phyloP scores from a whole-genome alignment of 1,140 invertebrate species.

The Drosophila kanapiae region DNA sequence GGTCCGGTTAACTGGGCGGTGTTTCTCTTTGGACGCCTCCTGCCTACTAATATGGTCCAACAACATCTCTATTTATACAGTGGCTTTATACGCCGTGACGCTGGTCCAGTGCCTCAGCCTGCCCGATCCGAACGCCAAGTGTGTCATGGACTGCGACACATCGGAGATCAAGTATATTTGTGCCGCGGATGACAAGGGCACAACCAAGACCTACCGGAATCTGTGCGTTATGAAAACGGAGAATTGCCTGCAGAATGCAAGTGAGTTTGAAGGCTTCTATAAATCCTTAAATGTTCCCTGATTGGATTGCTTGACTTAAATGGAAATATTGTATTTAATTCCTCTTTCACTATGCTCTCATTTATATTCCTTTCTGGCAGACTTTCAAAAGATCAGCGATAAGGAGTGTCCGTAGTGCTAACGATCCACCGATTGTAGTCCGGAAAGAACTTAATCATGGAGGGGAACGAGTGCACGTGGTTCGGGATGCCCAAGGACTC shows the following conservation, averaged over 20 bases:
- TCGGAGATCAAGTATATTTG: constrained; percentile 63
- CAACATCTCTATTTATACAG: constrained; percentile 64
- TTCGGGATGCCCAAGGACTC: constrained; percentile 34
- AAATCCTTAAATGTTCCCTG: neutral
- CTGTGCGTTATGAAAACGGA: constrained; percentile 82
- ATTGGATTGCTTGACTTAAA: neutral
- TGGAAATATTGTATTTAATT: neutral
- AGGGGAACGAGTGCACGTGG: constrained; percentile 32
- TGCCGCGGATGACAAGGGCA: constrained; percentile 79
- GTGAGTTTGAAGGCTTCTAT: constrained; percentile 55
- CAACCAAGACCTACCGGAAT: constrained; percentile 78
- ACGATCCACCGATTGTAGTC: constrained; percentile 6
- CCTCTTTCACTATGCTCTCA: neutral
- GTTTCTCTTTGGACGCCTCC: constrained; percentile 38
- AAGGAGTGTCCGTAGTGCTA: constrained; percentile 80
- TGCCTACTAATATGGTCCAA: constrained; percentile 51
- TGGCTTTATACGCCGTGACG: constrained; percentile 69
- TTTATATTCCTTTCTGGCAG: constrained; percentile 30
- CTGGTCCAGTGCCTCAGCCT: constrained; percentile 71
- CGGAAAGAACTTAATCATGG: constrained; percentile 58
- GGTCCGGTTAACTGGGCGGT: constrained; percentile 25
- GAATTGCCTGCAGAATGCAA: constrained; percentile 78
- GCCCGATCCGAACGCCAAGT: constrained; percentile 77
- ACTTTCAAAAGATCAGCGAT: constrained; percentile 82
- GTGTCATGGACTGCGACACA: constrained; percentile 75